Base-by-base conservation (phyloP, 2,797 vertebrate species). In the Serranus cabrilla region DNA sequence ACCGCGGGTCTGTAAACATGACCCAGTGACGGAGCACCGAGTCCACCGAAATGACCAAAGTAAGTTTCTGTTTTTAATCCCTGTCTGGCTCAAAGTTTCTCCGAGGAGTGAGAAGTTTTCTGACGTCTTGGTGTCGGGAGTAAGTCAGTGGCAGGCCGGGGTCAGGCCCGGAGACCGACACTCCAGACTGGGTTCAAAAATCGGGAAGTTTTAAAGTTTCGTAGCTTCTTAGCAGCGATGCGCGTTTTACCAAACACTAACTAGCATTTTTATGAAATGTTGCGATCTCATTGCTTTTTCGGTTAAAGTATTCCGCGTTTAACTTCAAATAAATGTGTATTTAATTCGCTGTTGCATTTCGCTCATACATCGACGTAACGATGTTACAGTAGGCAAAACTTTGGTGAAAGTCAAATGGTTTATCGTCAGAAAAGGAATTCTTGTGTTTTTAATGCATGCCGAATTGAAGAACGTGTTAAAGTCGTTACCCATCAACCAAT, bases 101-200 rank as follows among this genome's bases (percentile, higher is more conserved):
- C 39, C 2, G 27, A 25, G 23, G 39, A 37, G 52, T 7, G 62
- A 7, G 70, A 87, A 87, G 79, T 89, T 87, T 83, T 11, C 64
- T 6, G 62, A 46, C 77, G 83, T 65, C 46, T 60, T 42, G 56
- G 45, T 57, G 39, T 43, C 10, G 34, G 31, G 56, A 25, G 42
- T 2, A 7, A 34, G 16, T 47, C 37, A 7, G 45, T 0, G 47
- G n/a, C 74, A 49, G 68, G 82, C 85, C 73, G 3, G 71, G 47
- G 45, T 69, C 78, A 51, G 89, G 89, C 84, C 87, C 83, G 1
- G 43, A 56, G 16, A 37, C 66, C 25, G 56, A 18, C 67, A 3
- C 51, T 57, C 77, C 75, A 21, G 55, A 45, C 46, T 40, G 40
- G 20, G 11, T 16, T 1, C 5, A 56, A 2, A 42, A 62, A 71